Evolutionary conservation across 2,888 invertebrate species (phyloP), one percentile per base, ranked within the genome.

Genomic region (Heliconius aoede): DNA sequence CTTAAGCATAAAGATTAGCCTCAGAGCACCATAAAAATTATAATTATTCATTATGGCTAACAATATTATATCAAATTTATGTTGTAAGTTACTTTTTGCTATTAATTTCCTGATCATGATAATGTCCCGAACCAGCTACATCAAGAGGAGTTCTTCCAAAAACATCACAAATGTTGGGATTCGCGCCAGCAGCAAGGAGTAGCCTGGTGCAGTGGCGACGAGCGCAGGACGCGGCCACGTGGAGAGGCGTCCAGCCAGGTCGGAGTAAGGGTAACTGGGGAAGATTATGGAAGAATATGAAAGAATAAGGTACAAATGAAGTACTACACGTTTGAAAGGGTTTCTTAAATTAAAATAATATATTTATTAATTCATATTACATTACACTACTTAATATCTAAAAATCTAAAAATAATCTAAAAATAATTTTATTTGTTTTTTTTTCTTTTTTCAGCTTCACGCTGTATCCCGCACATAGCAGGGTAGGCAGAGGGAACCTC

Each of bases 241-340:
- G 96, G 1, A 96, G 91, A 0, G 96, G 95, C 0, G 96, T 96
- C 90, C 95, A 95, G 4, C 95, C 95, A 1, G 90, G 86, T 85
- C 93, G 90, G 73, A 95, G 86, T 0, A 90, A 81, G 0, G 95
- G 91, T 26, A 95, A 77, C 95, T 95, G 83, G 9, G 13, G 13
- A 46, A 26, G 46, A 68, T 67, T 26, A 26, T 24, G 13, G 5
- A 46, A 40, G 15, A 18, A 46, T 46, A 46, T 55, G 55, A 9
- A 51, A 51, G 9, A 51, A 21, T n/a, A 9, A 3, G 51, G 51
- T n/a, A n/a, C 21, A 8, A 51, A 46, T 0, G 18, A 46, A 46
- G 46, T 18, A 46, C 15, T 40, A 4, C 13, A 15, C 40, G 40
- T 13, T 1, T 15, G 15, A 40, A 40, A 15, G 0, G 18, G 2